Evolutionary conservation across 2,888 invertebrate genomes (phyloP), one percentile per base, ranked within the genome.

Genomic region (Dioctria rufipes): DNA sequence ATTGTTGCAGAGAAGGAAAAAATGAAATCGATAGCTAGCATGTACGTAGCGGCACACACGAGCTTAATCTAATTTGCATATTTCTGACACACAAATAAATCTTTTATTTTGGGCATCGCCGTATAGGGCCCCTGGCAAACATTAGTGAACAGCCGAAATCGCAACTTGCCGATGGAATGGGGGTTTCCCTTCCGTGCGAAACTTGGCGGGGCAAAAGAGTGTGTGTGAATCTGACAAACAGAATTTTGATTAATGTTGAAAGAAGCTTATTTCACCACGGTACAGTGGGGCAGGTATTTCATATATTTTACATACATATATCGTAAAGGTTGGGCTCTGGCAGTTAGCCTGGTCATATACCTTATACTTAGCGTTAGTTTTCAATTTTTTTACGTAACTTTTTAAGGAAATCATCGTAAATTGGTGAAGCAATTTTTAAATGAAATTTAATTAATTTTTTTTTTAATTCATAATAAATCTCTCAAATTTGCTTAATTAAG

Each of bases 11-110:
- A 25, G 63, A 63, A 63, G 61, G 63, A 77, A 77, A 77, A 71
- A 77, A 77, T 61, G 77, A 63, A 77, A 77, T 77, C 77, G 77
- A 77, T 77, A 61, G 61, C 63, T 42, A 77, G 37, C 54, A 6
- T 54, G 77, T 77, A 77, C 42, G 49, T 77, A 63, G 63, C 63
- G 11, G 77, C 77, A 63, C 63, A 77, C 63, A 77, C 77, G 46
- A 63, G 40, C 77, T 77, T 63, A 77, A 77, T 77, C 77, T 77
- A 61, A 77, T 77, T 77, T 77, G 77, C 77, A 77, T 77, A 77
- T 77, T 77, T 77, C 77, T 43, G 77, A 63, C 63, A 77, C 77
- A 77, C 77, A 77, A 77, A 77, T 77, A 77, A 77, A 77, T 77
- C 77, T 77, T 77, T 77, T 77, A 77, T 77, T 77, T 63, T 51